phyloP scores from a whole-genome alignment of 2,113 vertebrate genomes.

The Pterocles orientalis region DNA sequence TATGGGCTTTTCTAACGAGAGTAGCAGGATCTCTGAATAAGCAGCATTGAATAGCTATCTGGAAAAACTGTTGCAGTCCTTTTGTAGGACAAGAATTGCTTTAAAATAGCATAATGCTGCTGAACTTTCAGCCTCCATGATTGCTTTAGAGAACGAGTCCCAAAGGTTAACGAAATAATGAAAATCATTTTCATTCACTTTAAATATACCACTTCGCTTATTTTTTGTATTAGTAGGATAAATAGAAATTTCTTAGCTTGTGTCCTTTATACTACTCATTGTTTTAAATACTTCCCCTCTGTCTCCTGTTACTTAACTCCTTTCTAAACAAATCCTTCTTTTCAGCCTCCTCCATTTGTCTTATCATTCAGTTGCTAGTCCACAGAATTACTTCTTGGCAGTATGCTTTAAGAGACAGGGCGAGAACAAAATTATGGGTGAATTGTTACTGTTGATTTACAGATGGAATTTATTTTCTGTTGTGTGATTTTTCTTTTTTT shows the following conservation, averaged over 20 bases:
- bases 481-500: neutral
- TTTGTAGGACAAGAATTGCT: neutral
- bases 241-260: neutral
- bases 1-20: neutral
- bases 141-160: neutral
- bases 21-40: neutral
- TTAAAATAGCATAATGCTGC: neutral
- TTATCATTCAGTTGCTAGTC: neutral
- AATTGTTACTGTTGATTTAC: neutral
- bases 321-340: slow-evolving; percentile 8
- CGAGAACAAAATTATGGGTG: neutral
- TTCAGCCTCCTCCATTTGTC: neutral
- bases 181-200: slow-evolving; percentile 1
- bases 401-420: neutral
- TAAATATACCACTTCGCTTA: neutral
- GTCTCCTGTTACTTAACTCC: neutral
- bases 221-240: neutral
- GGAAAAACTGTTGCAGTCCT: neutral
- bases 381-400: neutral
- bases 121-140: neutral
- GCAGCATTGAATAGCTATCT: neutral
- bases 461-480: neutral
- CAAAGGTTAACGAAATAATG: slow-evolving; percentile 21
- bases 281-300: neutral
- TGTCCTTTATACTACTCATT: neutral